Base-by-base conservation (phyloP, 2,113 vertebrate species). In the Maccullochella peelii region DNA sequence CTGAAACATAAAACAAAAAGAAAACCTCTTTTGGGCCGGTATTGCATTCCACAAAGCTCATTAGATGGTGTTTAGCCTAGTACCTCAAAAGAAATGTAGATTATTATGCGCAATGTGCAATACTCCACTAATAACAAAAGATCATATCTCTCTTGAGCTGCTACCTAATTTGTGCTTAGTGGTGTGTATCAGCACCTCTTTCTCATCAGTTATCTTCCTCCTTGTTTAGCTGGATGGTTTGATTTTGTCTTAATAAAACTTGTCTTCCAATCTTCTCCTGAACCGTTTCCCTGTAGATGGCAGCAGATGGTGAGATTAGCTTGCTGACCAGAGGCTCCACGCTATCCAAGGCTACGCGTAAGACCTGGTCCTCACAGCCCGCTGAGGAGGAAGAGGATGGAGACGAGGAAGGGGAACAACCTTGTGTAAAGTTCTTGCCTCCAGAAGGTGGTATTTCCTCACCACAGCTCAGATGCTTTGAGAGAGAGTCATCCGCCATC, bases 251-350 rank as follows among this genome's bases (percentile, higher is more conserved):
- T 38, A 12, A 47, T 66, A 11, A 73, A 42, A 78, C 52, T 16
- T 61, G 8, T 69, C 7, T 44, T 79, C 6, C 11, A 68, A 70
- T 55, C 58, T 42, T n/a, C 52, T 76, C 10, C 88, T 38, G 18
- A 42, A 20, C 15, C 50, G 0, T 80, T 85, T 55, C 80, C 23
- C 23, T 89, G 21, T 76, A 96, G 96, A 82, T 94, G 87, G 80
- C 92, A 61, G 93, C 90, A 87, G 92, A 93, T 50, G 79, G 73
- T 81, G 95, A 95, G 68, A 91, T 94, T 23, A 85, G 85, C 49
- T 73, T 90, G 49, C 82, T 94, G 76, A 91, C 92, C 47, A 87
- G 77, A 75, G 80, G 89, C 27, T 73, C 92, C 10, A 47, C 65
- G 14, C 73, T 90, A 18, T 86, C 91, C 18, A 94, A 92, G 63